Base-by-base conservation (phyloP, 2,113 vertebrate species). In the Rallus limicola region DNA sequence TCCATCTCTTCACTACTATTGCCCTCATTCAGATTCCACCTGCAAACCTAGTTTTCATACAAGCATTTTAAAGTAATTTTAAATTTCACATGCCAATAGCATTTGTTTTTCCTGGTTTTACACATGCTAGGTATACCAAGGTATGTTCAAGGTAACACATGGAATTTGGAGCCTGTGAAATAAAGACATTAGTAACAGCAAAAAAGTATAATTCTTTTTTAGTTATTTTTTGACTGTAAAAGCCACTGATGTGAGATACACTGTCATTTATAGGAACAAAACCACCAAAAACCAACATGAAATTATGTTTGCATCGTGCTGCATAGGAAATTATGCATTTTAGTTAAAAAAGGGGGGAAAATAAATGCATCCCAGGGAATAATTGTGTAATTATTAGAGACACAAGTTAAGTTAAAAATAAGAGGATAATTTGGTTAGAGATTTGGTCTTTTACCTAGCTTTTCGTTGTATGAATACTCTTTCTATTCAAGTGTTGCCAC, bases 401-500 rank as follows among this genome's bases (percentile, higher is more conserved):
- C 25, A 52, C 14, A 60, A 38, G 36, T 23, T 31, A 40, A 42
- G 9, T 34, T 65, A n/a, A 82, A 82, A 74, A 50, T 23, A 23
- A 48, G 48, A 48, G 3, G 29, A 33, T 40, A 36, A 78, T 70
- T 52, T 52, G 40, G 5, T 13, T 7, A 29, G 55, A 21, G 14
- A 46, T n/a, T n/a, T n/a, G n/a, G 40, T 62, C 13, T 88, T 88
- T 42, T 44, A 44, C 42, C 42, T 17, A 44, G 42, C 42, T 44
- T 16, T 14, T 56, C 26, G 0, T 4, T 36, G 9, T 4, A 28
- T 0, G 24, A 67, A 23, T 5, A 19, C 33, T 67, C 1, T 42
- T 42, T 67, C 64, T 16, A 55, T 19, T 67, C 17, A 63, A 42
- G 58, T 11, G 17, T n/a, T 55, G 85, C 86, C 96, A 75, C 67